Evolutionary conservation across 2,797 vertebrate species (phyloP).

Genomic region (Macropodus opercularis): DNA sequence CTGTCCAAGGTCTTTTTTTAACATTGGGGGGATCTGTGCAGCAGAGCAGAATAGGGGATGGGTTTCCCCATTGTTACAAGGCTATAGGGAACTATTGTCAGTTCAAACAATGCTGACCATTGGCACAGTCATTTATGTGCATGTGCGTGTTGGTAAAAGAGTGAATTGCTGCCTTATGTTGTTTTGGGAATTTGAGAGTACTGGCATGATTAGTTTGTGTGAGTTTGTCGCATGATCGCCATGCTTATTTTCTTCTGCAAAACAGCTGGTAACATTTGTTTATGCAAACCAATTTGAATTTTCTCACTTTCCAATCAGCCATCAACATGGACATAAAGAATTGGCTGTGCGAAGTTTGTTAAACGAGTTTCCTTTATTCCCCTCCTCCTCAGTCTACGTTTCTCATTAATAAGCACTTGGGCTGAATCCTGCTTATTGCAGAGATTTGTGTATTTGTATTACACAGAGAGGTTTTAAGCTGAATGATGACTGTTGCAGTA

Average conservation of each 20-base stretch:
- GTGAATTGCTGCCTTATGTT: slow-evolving; percentile 53
- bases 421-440: no score
- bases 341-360: slow-evolving; percentile 27
- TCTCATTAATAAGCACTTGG: slow-evolving; percentile 10
- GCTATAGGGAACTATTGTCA: slow-evolving; percentile 80
- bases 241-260: slow-evolving; percentile 57
- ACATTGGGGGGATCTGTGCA: slow-evolving; percentile 36
- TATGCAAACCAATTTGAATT: slow-evolving; percentile 44
- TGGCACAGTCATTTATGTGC: slow-evolving; percentile 66
- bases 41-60: slow-evolving; percentile 68
- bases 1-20: slow-evolving; percentile 41
- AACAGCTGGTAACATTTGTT: slow-evolving; percentile 82
- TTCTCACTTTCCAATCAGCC: slow-evolving; percentile 47
- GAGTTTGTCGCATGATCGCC: slow-evolving; percentile 21
- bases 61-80: slow-evolving; percentile 72
- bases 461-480: slow-evolving; percentile 70
- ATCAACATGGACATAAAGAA: not conserved
- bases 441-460: no score
- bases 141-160: slow-evolving; percentile 34
- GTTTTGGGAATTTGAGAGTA: slow-evolving; percentile 60
- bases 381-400: no score
- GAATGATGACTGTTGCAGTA: no score
- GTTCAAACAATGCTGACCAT: slow-evolving; percentile 76
- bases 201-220: slow-evolving; percentile 36
- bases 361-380: slow-evolving; percentile 35